Conservation (phyloP, 2,113 vertebrate species). For the Alces alces region DNA sequence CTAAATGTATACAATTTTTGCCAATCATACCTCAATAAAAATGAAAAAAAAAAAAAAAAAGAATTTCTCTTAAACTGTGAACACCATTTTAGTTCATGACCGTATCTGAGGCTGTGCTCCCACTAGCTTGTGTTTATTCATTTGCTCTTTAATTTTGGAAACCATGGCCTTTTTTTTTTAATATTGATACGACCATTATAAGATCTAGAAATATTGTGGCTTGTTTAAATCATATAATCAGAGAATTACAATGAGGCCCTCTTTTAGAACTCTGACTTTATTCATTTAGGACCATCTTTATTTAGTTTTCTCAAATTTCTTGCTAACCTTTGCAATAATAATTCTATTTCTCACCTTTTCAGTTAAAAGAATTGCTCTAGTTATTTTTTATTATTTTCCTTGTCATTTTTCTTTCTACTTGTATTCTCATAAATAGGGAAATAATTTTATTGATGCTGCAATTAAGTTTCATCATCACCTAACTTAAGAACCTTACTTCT, state of each 20-base stretch:
- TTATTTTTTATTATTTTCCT: constrained; percentile 13
- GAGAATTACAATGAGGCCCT: background rate
- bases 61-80: background rate
- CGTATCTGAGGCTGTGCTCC: background rate
- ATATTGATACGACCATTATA: background rate
- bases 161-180: background rate
- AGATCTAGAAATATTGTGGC: background rate
- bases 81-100: background rate
- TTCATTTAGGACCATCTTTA: background rate
- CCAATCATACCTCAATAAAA: background rate
- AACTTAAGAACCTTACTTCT: background rate
- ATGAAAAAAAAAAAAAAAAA: background rate
- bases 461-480: background rate
- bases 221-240: background rate
- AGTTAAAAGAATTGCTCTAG: background rate
- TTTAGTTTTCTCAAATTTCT: background rate
- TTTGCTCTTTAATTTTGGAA: background rate
- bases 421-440: background rate
- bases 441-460: background rate
- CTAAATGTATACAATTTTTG: background rate
- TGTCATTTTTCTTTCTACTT: background rate
- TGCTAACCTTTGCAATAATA: constrained; percentile 14
- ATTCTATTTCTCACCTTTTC: background rate
- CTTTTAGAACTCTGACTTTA: background rate
- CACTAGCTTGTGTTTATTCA: background rate